Conservation (phyloP, 2,888 invertebrate genomes). For the Acleris holmiana region DNA sequence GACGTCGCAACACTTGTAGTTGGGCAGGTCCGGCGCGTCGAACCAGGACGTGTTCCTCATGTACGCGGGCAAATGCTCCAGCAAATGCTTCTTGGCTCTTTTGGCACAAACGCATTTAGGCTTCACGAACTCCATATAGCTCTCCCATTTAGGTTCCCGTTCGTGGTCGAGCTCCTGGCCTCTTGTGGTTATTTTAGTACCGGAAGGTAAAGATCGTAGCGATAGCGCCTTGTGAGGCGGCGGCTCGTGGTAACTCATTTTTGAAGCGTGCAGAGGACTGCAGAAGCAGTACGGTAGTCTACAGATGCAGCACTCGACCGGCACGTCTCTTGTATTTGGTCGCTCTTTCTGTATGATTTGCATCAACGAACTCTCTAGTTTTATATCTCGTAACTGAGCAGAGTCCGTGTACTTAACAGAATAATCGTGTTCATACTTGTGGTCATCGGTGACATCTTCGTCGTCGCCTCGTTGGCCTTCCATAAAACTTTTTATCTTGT, state of each 20-base stretch:
- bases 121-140: constrained; percentile 58
- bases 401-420: constrained; percentile 59
- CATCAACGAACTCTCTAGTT: constrained; percentile 68
- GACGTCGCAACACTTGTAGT: constrained; percentile 63
- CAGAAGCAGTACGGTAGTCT: constrained; percentile 62
- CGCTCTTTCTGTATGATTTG: constrained; percentile 68
- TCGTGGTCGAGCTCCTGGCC: constrained; percentile 53
- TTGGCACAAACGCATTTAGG: constrained; percentile 63
- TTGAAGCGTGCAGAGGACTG: constrained; percentile 45
- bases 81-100: constrained; percentile 62
- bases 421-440: constrained; percentile 56
- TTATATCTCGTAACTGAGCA: constrained; percentile 56
- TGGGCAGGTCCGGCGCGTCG: constrained; percentile 56
- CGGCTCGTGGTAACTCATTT: constrained; percentile 25
- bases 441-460: constrained; percentile 57
- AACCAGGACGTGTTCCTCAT: constrained; percentile 65
- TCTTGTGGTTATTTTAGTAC: constrained; percentile 53
- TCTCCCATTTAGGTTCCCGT: constrained; percentile 69
- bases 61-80: constrained; percentile 67
- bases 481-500: constrained; percentile 62
- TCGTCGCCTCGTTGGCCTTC: constrained; percentile 58
- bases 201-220: constrained; percentile 42
- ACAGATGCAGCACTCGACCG: constrained; percentile 57
- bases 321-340: constrained; percentile 55
- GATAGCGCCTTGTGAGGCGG: constrained; percentile 38